Base-by-base conservation (phyloP, 2,113 vertebrate genomes). In the Sapayoa aenigma region DNA sequence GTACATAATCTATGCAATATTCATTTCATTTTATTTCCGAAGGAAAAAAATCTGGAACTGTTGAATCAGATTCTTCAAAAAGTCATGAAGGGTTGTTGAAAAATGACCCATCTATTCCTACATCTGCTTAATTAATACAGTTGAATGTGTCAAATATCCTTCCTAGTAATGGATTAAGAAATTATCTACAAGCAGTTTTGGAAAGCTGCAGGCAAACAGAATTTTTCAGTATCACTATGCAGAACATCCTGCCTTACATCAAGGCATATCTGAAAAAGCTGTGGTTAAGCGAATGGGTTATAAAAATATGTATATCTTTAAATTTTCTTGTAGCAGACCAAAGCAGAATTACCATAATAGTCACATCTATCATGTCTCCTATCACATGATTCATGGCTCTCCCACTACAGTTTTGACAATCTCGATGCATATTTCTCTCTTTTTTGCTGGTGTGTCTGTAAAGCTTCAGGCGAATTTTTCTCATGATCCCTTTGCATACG, bases 61-160 rank as follows among this genome's bases (percentile, higher is more conserved):
- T 37, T 95, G 33, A 59, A 68, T 78, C 9, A 7, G 15, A 53
- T 79, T 81, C 24, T 79, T 89, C 72, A 52, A 68, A 35, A 93
- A 81, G 44, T 66, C 81, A 59, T 74, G 39, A 84, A 94, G 63
- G n/a, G 30, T 31, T 94, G 30, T 27, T 91, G 80, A 89, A 89
- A 94, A 96, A 90, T 74, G 63, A 89, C 71, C 68, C 0, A 0
- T 79, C 68, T 89, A 53, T 47, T 92, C 78, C 76, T 86, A 79
- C 30, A 55, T 93, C 90, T 97, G 83, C 66, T 94, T 94, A 95
- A 97, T 95, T 96, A 95, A 97, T 91, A 71, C 84, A 96, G 82
- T 44, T 33, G 72, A 83, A 94, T 81, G 24, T 95, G 84, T 96
- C 90, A 95, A 85, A 90, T 87, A 86, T 59, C 72, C 60, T 81